phyloP scores from a whole-genome alignment of 2,113 vertebrate genomes.

The Bungarus multicinctus region DNA sequence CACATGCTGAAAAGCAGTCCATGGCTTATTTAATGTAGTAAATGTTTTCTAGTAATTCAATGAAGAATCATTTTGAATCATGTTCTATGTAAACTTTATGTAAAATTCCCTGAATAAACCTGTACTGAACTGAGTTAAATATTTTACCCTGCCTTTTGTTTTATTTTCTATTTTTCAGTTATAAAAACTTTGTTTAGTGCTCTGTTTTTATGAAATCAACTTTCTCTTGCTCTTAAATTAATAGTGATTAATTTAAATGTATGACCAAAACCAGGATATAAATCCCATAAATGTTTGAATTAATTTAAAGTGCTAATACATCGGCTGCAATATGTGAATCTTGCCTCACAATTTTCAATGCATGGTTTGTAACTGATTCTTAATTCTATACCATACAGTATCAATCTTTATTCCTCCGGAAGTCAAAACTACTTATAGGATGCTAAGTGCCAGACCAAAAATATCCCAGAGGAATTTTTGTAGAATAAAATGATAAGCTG shows the following conservation, averaged over 20 bases:
- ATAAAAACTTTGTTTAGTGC: neutral
- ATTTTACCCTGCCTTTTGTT: neutral
- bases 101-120: neutral
- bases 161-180: neutral
- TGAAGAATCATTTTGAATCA: neutral
- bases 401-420: neutral
- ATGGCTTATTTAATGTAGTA: neutral
- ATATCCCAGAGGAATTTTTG: neutral
- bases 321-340: neutral
- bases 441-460: neutral
- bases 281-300: neutral
- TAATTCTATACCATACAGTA: neutral
- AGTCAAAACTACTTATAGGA: neutral
- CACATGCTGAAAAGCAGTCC: neutral
- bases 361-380: neutral
- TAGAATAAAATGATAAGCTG: neutral
- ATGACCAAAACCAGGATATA: neutral
- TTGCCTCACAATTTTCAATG: neutral
- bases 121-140: neutral
- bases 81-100: neutral
- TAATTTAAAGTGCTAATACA: neutral
- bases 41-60: neutral
- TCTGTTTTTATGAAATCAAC: neutral
- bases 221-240: neutral
- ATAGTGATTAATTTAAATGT: neutral